These are phyloP conservation scores for Henricia sp. DNA, from an alignment of 53 echinoderm and acorn worm genomes.

Conservation along the genomic window DNA sequence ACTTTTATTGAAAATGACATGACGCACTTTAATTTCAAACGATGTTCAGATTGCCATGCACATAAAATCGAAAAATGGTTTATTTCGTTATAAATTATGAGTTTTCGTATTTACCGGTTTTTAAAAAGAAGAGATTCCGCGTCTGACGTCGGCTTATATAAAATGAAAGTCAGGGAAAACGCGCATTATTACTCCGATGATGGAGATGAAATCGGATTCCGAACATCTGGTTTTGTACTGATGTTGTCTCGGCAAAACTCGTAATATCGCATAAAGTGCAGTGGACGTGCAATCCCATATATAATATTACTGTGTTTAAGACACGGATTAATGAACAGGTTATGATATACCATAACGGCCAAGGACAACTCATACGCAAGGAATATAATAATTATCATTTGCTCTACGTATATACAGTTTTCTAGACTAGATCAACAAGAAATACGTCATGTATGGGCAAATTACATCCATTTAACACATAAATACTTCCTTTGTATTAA, in stretches of 20 bases:
- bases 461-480: too few species aligned
- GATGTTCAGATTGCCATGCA: too few species aligned
- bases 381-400: background rate
- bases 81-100: too few species aligned
- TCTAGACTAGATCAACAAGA: too few species aligned
- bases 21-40: too few species aligned
- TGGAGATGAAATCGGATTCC: conserved; percentile 31
- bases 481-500: too few species aligned
- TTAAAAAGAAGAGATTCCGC: background rate
- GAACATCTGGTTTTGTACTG: conserved; percentile 53
- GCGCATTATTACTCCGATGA: conserved; percentile 23
- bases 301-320: conserved; percentile 46
- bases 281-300: conserved; percentile 21
- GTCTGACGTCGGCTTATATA: background rate
- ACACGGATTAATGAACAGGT: conserved; percentile 58
- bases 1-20: too few species aligned
- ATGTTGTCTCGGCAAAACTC: conserved; percentile 2
- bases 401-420: too few species aligned
- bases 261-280: conserved; percentile 52
- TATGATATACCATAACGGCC: conserved; percentile 31
- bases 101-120: too few species aligned
- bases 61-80: too few species aligned
- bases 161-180: conserved; percentile 11
- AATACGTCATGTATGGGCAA: too few species aligned
- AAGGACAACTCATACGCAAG: background rate